These are phyloP conservation scores for Leiothrix lutea DNA, from an alignment of 2,113 vertebrate species.

Conservation along the genomic window DNA sequence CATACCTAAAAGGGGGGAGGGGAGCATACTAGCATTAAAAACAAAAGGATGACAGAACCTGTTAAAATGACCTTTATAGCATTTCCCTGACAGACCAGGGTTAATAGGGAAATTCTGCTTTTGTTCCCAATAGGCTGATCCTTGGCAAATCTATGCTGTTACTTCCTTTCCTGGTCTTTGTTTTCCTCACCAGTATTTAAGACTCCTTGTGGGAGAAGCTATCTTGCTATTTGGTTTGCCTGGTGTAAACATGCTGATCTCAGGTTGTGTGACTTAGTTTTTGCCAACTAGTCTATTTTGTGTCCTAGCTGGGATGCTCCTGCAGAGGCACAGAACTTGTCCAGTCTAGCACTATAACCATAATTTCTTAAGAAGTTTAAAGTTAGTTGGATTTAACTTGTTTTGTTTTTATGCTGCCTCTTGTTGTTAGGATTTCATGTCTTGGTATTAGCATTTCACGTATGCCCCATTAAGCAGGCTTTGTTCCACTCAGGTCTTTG, in stretches of 20 bases:
- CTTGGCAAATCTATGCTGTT: background rate
- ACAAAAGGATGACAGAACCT: background rate
- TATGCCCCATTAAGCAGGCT: background rate
- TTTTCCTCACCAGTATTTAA: background rate
- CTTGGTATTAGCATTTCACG: background rate
- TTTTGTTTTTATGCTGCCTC: background rate
- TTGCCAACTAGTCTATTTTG: rapidly evolving
- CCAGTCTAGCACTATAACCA: background rate
- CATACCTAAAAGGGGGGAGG: background rate
- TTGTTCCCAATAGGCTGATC: background rate
- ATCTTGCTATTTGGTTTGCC: background rate
- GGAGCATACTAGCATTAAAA: background rate
- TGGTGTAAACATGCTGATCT: background rate
- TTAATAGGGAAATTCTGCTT: background rate
- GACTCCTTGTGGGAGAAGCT: background rate
- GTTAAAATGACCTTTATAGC: background rate
- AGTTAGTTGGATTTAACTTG: background rate
- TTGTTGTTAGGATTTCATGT: background rate
- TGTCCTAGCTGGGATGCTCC: background rate
- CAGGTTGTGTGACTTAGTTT: background rate
- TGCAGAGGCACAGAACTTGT: background rate
- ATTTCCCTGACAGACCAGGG: background rate
- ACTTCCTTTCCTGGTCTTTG: background rate
- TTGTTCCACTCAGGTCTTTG: background rate
- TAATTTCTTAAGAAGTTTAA: background rate